Base-by-base conservation (phyloP, 1,140 invertebrate genomes). In the Pachyrhynchus sulphureomaculatus region DNA sequence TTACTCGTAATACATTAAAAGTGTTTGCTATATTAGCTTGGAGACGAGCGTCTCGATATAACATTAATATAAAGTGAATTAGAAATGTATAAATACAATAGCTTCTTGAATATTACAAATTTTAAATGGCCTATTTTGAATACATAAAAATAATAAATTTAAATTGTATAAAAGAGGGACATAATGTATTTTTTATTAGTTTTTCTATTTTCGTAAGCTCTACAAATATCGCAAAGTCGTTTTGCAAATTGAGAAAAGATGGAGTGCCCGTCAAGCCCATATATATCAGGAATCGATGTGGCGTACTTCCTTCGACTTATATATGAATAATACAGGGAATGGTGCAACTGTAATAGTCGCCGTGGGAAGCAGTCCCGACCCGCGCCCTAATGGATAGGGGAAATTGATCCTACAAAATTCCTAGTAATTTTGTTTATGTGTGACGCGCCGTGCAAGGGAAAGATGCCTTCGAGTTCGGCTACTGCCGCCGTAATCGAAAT, bases 341-440 rank as follows among this genome's bases (percentile, higher is more conserved):
- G 67, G 66, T 70, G 66, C 62, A 67, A 67, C 54, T 68, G 66
- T 73, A 73, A 73, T 72, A 72, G 71, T 69, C 66, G 69, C 62
- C 62, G 68, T 69, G 68, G 68, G 67, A 73, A 70, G 67, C 48
- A 51, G 66, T 41, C 44, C 62, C 47, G 15, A 48, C 44, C 65
- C 47, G 54, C 57, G 29, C 68, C 66, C 70, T 72, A 72, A 72
- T 72, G 70, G 70, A 70, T 72, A 64, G 71, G 71, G 71, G 64
- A 71, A 73, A 66, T 67, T 73, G 70, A 73, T 73, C 72, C 68
- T 70, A 71, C 68, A 70, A 72, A 73, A 73, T 73, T 73, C 70
- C 70, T 62, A 65, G 72, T 73, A 73, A 73, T 73, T 73, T 73
- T 73, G 69, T 73, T 73, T 73, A 73, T 73, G 71, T 72, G 71